Conservation (phyloP, 1,140 invertebrate genomes). For the Drosophila paulistorum region DNA sequence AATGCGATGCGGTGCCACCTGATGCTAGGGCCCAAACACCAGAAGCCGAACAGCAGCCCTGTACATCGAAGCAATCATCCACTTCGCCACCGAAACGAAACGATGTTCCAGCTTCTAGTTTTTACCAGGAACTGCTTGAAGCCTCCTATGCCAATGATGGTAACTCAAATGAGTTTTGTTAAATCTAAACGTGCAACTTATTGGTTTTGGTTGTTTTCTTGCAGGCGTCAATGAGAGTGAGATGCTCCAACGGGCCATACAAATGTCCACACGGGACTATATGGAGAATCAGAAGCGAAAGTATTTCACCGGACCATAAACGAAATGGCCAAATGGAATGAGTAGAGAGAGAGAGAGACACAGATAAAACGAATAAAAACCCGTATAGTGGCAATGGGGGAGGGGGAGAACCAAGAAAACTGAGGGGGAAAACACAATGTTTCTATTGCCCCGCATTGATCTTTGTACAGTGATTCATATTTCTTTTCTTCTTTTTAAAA, state of each 20-base stretch:
- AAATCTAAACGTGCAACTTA: background rate
- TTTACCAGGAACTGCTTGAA: conserved; percentile 80
- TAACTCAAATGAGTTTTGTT: conserved; percentile 21
- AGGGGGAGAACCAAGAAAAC: background rate
- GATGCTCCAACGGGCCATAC: conserved; percentile 81
- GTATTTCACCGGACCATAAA: conserved; percentile 72
- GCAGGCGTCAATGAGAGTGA: conserved; percentile 73
- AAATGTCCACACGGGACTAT: conserved; percentile 81
- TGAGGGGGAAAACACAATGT: background rate
- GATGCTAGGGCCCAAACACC: conserved; percentile 59
- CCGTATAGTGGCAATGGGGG: background rate
- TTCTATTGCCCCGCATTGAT: conserved; percentile 17
- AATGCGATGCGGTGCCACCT: conserved; percentile 49
- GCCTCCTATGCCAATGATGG: conserved; percentile 80
- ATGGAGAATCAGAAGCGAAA: conserved; percentile 80
- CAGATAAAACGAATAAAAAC: background rate
- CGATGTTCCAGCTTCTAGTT: conserved; percentile 54
- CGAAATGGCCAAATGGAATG: background rate
- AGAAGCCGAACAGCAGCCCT: conserved; percentile 69
- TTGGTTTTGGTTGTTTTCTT: conserved; percentile 1
- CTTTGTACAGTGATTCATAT: conserved; percentile 71
- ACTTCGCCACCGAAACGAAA: conserved; percentile 62
- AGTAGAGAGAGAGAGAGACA: background rate
- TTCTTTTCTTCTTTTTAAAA: conserved; percentile 53
- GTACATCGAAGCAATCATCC: conserved; percentile 76